phyloP scores from a whole-genome alignment of 64 coral and sea anemone species.

The Actinia tenebrosa region DNA sequence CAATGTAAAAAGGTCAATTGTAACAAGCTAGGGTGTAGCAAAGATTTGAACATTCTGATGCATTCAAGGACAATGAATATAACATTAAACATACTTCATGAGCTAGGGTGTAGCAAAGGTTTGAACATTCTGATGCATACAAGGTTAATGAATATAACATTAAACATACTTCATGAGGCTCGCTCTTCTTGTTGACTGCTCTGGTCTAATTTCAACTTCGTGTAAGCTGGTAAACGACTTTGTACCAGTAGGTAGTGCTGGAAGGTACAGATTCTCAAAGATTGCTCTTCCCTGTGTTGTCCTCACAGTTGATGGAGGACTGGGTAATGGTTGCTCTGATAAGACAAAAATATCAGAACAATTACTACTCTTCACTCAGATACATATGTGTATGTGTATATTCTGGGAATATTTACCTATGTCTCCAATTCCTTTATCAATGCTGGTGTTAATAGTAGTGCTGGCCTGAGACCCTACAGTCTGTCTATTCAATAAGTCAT shows the following conservation, averaged over 20 bases:
- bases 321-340: slow-evolving; percentile 33
- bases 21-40: too few relatives aligned
- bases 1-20: too few relatives aligned
- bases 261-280: slow-evolving; percentile 88
- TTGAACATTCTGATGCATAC: too few relatives aligned
- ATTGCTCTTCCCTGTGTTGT: slow-evolving; percentile 61
- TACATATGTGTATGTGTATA: too few relatives aligned
- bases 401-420: not conserved
- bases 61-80: too few relatives aligned
- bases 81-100: slow-evolving; percentile 24
- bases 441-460: slow-evolving; percentile 36
- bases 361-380: not conserved
- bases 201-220: not conserved
- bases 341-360: not conserved
- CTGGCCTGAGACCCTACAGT: slow-evolving; percentile 49
- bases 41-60: too few relatives aligned
- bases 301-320: slow-evolving; percentile 47
- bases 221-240: slow-evolving; percentile 63
- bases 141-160: too few relatives aligned
- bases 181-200: slow-evolving; percentile 34
- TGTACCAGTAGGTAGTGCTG: slow-evolving; percentile 67
- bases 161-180: slow-evolving; percentile 36
- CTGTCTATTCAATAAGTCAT: slow-evolving; percentile 20
- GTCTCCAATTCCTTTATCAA: slow-evolving; percentile 35
- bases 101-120: too few relatives aligned